These are phyloP conservation scores for Drosophila lacertosa DNA, from an alignment of 1,140 invertebrate species.

Conservation along the genomic window DNA sequence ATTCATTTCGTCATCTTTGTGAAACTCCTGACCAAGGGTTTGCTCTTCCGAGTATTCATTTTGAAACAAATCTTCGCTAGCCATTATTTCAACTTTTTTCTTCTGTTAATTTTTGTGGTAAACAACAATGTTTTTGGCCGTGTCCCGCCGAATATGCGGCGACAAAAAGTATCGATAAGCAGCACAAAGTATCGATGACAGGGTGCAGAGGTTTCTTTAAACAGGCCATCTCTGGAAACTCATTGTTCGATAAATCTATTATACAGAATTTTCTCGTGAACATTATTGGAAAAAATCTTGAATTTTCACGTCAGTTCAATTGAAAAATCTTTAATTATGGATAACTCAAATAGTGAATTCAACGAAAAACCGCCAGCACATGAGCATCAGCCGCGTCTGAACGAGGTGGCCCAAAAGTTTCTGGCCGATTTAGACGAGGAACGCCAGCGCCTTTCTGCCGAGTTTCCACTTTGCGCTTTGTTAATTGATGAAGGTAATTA, in stretches of 20 bases:
- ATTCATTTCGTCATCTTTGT: conserved; percentile 11
- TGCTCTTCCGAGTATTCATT: conserved; percentile 58
- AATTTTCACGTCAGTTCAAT: conserved; percentile 38
- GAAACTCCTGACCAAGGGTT: conserved; percentile 27
- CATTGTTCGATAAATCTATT: conserved; percentile 31
- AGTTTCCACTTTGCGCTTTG: conserved; percentile 67
- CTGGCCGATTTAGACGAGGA: conserved; percentile 74
- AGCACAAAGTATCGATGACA: conserved; percentile 36
- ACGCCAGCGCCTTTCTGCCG: conserved; percentile 61
- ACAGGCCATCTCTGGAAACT: conserved; percentile 11
- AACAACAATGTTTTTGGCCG: conserved; percentile 4
- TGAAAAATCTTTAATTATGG: conserved; percentile 40
- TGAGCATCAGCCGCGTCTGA: conserved; percentile 70
- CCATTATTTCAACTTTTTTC: conserved; percentile 36
- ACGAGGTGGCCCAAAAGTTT: conserved; percentile 76
- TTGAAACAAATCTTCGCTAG: conserved; percentile 66
- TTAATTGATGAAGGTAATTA: conserved; percentile 71
- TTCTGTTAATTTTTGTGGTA: conserved; percentile 1
- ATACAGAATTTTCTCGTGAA: conserved; percentile 56
- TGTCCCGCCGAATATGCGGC: neutral
- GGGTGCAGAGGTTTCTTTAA: neutral
- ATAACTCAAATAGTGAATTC: conserved; percentile 52
- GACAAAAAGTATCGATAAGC: conserved; percentile 34
- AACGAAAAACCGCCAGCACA: conserved; percentile 54
- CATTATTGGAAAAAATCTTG: too few relatives aligned